Base-by-base conservation (phyloP, 2,113 vertebrate genomes). In the Indicator indicator region DNA sequence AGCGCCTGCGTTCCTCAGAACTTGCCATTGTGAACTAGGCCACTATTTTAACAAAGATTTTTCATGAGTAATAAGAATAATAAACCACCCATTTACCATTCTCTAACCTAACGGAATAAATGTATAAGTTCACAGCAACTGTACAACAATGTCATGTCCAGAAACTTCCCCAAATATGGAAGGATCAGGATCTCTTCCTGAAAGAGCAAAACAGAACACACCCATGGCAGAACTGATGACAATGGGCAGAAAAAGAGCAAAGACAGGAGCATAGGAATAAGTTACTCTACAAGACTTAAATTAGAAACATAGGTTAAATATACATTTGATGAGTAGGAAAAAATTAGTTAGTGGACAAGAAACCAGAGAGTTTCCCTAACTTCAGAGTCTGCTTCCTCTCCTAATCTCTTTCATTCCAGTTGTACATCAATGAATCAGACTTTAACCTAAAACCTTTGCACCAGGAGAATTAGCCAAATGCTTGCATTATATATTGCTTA, bases 21-120 rank as follows among this genome's bases (percentile, higher is more conserved):
- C 38, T 67, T 30, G 84, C 63, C 68, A 30, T 2, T 50, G 82
- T 19, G 82, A 80, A 74, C 26, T 56, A 59, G 36, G 71, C 1
- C 1, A 3, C 75, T 94, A 60, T 21, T 86, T 67, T 63, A 87
- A 83, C 73, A 74, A 48, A 38, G n/a, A 74, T 14, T 89, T 83
- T 67, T 44, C 74, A 83, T 94, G 95, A 94, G 84, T 85, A 91
- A 89, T 83, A 96, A 79, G 67, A 94, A 92, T 59, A 94, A 95
- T 44, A 94, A 94, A 68, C 55, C 71, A 83, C 78, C 40, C 75
- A 42, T 89, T 94, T 96, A 89, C 91, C 84, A 88, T 89, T 88
- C 68, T 77, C 68, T 94, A 92, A 82, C 28, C 68, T 46, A 94
- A 89, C 55, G 78, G 94, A 95, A 92, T 74, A 85, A 73, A 82